Base-by-base conservation (phyloP, 2,888 invertebrate species). In the Galerucella pusilla region DNA sequence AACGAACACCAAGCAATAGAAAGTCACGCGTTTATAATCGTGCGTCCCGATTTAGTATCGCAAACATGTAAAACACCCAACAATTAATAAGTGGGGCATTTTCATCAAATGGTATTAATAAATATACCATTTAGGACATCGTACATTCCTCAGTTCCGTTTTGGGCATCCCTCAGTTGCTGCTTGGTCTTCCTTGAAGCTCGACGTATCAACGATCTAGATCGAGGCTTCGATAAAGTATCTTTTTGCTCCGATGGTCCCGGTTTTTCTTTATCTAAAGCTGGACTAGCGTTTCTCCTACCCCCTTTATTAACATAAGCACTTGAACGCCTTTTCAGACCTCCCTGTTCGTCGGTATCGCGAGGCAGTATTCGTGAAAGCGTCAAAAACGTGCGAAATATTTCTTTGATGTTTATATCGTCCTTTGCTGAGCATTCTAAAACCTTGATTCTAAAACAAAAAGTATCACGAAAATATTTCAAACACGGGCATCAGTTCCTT, bases 301-400 rank as follows among this genome's bases (percentile, higher is more conserved):
- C 85, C 65, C 86, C 85, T 80, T 86, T 90, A 81, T 89, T 90
- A 81, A 91, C 93, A 84, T 94, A 93, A 73, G 94, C 94, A 81
- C 94, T 94, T 77, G 94, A 93, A 77, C 94, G 91, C 74, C 95
- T 89, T 83, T 93, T 92, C 74, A 94, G 88, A 60, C 91, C 92
- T 35, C 90, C 88, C 68, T 87, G 84, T 64, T 91, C 91, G 80
- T 90, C 90, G 72, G 90, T 86, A 77, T 91, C 91, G 79, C 90
- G 90, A 52, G 92, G 91, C 79, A 93, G 87, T 80, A 94, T 92
- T 82, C 93, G 92, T 71, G 95, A 94, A 71, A 96, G 89, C 57
- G 93, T 92, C 78, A 96, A 90, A 85, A 96, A 91, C 74, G 92
- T 92, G 84, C 94, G 92, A 88, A 96, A 96, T 75, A 96, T 91